Conservation (phyloP, 1,140 invertebrate species). For the Galendromus occidentalis region DNA sequence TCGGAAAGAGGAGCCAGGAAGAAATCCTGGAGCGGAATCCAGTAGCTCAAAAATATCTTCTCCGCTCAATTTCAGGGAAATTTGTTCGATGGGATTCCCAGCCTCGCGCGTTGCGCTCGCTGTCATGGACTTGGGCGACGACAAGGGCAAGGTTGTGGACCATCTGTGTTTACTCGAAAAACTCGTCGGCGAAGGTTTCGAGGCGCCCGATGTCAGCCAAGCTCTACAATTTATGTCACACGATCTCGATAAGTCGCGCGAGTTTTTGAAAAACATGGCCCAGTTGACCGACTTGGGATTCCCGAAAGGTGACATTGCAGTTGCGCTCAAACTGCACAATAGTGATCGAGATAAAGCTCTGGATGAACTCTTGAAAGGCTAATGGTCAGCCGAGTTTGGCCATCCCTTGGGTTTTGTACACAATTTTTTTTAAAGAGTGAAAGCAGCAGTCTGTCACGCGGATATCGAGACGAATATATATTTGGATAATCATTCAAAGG, state of each 20-base stretch:
- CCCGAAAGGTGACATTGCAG: slow-evolving; percentile 46
- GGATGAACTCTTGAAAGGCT: slow-evolving; percentile 30
- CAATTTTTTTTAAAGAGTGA: too few relatives aligned
- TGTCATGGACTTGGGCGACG: slow-evolving; percentile 46
- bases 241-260: slow-evolving; percentile 32
- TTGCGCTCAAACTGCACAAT: slow-evolving; percentile 49
- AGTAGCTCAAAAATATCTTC: neutral
- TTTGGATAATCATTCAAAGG: too few relatives aligned
- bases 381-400: too few relatives aligned
- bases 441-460: too few relatives aligned
- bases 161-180: slow-evolving; percentile 37
- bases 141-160: slow-evolving; percentile 52
- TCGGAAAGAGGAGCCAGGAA: too few relatives aligned
- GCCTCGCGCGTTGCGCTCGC: slow-evolving; percentile 50
- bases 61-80: neutral
- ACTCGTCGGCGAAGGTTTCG: slow-evolving; percentile 39
- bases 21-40: too few relatives aligned
- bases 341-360: slow-evolving; percentile 66
- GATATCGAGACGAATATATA: too few relatives aligned
- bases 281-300: slow-evolving; percentile 64
- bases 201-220: slow-evolving; percentile 37
- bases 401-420: too few relatives aligned
- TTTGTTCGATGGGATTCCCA: slow-evolving; percentile 51
- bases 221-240: slow-evolving; percentile 31
- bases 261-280: slow-evolving; percentile 35